A percentile compares a stretch with the other conserved stretches of the same genome.
Evolutionary conservation across 1,140 invertebrate genomes (phyloP).

Genomic region (Sarcophaga bullata): DNA sequence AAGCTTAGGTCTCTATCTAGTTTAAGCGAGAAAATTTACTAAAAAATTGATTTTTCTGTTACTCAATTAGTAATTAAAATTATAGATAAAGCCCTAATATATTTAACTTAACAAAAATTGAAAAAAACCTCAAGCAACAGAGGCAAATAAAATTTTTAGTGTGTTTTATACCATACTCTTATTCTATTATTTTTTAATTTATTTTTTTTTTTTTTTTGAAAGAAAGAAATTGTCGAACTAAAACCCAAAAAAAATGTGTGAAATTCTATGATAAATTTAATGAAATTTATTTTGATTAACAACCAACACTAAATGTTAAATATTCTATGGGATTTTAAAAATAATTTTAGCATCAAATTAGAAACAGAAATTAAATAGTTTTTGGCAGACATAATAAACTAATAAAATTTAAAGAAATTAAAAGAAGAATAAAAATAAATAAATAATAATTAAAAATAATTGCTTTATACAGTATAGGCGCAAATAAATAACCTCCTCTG

Average conservation of each 20-base stretch:
- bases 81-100: too few relatives aligned
- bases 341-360: constrained; percentile 36
- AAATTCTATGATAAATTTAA: constrained; percentile 42
- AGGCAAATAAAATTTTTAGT: not conserved
- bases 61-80: too few relatives aligned
- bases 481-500: too few relatives aligned
- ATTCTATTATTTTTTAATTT: constrained; percentile 4
- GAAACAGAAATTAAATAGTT: not conserved
- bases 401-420: not conserved
- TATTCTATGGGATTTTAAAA: not conserved
- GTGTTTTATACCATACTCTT: not conserved
- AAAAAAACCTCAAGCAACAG: too few relatives aligned
- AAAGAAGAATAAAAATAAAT: constrained; percentile 1
- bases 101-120: too few relatives aligned
- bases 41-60: too few relatives aligned
- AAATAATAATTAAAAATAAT: not conserved
- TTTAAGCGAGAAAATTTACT: too few relatives aligned
- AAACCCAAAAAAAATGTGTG: constrained; percentile 25
- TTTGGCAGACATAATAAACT: not conserved
- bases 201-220: not conserved
- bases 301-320: constrained; percentile 27
- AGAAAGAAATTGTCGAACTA: not conserved
- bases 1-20: too few relatives aligned
- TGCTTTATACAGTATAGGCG: too few relatives aligned
- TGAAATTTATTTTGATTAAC: constrained; percentile 44